These are phyloP conservation scores for Phalacrocorax brasilianus DNA, from an alignment of 2,113 vertebrate species.

Conservation along the genomic window DNA sequence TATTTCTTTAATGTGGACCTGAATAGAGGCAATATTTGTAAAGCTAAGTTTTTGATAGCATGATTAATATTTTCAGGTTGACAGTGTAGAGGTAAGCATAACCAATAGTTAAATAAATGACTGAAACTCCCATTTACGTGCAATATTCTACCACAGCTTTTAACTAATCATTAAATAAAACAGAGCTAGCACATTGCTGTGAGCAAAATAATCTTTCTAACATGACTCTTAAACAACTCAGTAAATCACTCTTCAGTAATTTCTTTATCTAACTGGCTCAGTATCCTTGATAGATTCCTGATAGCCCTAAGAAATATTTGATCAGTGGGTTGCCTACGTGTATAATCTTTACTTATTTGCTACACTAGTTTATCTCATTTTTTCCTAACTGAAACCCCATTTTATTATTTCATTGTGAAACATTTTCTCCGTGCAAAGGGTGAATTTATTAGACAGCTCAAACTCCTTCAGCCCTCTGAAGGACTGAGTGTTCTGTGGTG, in stretches of 20 bases:
- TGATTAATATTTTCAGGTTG: conserved; percentile 24
- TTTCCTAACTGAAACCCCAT: conserved; percentile 53
- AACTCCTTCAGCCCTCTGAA: conserved; percentile 13
- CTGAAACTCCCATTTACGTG: neutral
- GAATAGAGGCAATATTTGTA: neutral
- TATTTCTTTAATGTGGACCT: neutral
- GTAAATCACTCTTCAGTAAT: conserved; percentile 68
- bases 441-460: conserved; percentile 50
- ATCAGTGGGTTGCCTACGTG: conserved; percentile 63
- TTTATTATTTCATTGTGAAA: conserved; percentile 63
- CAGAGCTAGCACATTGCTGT: conserved; percentile 54
- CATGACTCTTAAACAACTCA: conserved; percentile 60
- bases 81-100: neutral
- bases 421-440: conserved; percentile 19
- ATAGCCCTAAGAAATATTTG: conserved; percentile 70
- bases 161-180: conserved; percentile 66
- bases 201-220: conserved; percentile 65
- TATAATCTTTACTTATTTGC: conserved; percentile 69
- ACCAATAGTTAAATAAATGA: conserved; percentile 32
- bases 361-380: conserved; percentile 67
- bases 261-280: conserved; percentile 66
- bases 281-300: conserved; percentile 48
- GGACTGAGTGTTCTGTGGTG: neutral
- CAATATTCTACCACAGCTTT: conserved; percentile 31
- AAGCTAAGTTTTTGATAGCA: neutral